Evolutionary conservation across 2,113 vertebrate genomes (phyloP).

Genomic region (Orycteropus afer): DNA sequence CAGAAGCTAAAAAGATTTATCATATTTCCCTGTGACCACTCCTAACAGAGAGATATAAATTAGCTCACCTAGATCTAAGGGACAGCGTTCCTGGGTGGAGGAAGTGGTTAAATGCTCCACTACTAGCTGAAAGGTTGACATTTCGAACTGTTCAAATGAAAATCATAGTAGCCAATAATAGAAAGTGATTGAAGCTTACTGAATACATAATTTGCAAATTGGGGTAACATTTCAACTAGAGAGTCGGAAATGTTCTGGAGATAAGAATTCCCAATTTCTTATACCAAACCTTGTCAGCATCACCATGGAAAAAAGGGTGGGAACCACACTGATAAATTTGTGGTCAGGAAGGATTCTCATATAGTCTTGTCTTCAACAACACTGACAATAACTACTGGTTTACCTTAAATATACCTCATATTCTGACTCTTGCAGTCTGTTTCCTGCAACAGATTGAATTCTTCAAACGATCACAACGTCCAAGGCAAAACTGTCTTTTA

Average conservation of each 20-base stretch:
- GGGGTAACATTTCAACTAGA: neutral
- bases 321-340: neutral
- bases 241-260: no score
- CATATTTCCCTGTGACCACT: neutral
- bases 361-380: neutral
- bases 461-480: neutral
- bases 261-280: neutral
- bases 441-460: neutral
- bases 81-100: no score
- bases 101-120: no score
- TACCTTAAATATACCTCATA: neutral
- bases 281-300: neutral
- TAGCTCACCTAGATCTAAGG: neutral
- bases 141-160: neutral
- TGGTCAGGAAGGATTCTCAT: neutral
- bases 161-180: neutral
- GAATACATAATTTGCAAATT: neutral
- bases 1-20: neutral
- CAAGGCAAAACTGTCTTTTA: neutral
- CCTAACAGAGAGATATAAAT: neutral
- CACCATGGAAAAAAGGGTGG: neutral
- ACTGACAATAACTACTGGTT: neutral
- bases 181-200: neutral
- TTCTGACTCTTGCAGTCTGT: neutral
- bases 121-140: neutral